Percentiles rank a stretch among this genome's conserved stretches.
phyloP scores from a whole-genome alignment of 2,797 vertebrate genomes.

The Neomorphus geoffroyi region DNA sequence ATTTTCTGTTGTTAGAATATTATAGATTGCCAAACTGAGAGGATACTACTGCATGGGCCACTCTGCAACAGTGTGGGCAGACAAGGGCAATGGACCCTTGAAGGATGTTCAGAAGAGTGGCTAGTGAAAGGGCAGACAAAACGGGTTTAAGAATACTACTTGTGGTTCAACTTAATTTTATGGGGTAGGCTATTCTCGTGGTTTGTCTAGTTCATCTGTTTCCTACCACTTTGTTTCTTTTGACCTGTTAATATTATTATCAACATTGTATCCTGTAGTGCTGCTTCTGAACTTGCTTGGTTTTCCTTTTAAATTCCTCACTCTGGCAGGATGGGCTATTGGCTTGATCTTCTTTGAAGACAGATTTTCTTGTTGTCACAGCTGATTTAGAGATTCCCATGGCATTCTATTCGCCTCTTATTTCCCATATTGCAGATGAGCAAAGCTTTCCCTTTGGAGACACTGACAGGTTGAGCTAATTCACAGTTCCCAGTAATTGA shows the following conservation, averaged over 20 bases:
- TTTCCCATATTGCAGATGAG: conserved; percentile 42
- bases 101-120: background rate
- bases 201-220: background rate
- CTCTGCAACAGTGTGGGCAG: background rate
- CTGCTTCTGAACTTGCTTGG: background rate
- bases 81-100: background rate
- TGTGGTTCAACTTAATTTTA: background rate
- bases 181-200: background rate
- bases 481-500: conserved; percentile 60
- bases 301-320: conserved; percentile 20
- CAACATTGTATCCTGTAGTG: background rate
- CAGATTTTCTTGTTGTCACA: conserved; percentile 49
- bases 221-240: background rate
- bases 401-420: background rate
- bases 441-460: conserved; percentile 52
- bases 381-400: conserved; percentile 49
- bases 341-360: conserved; percentile 41
- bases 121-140: background rate
- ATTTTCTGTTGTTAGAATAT: background rate
- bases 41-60: background rate
- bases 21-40: background rate
- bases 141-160: background rate
- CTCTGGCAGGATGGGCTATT: background rate
- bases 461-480: conserved; percentile 63
- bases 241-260: background rate